Percentiles rank a stretch among this genome's conserved stretches.
phyloP scores from a whole-genome alignment of 2,888 invertebrate species.

The Cinara cedri region DNA sequence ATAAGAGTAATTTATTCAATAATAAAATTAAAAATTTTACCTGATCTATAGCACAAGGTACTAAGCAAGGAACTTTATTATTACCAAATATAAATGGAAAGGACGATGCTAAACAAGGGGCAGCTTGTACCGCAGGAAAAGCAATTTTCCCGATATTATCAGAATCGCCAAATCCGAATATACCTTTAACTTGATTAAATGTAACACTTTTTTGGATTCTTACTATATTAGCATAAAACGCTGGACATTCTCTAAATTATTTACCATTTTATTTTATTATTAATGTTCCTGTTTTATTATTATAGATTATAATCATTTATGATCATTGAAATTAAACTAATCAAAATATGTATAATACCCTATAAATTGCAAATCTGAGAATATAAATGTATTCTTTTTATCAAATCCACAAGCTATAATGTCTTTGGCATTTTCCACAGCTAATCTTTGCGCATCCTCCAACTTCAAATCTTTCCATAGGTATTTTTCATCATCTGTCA shows the following conservation, averaged over 20 bases:
- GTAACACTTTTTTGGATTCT: conserved; percentile 93
- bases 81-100: conserved; percentile 90
- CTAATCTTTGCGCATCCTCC: conserved; percentile 84
- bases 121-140: conserved; percentile 96
- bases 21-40: conserved; percentile 62
- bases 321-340: too few relatives aligned
- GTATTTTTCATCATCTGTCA: conserved; percentile 98
- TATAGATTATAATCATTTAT: too few relatives aligned
- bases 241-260: conserved; percentile 69
- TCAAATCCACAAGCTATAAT: conserved; percentile 98
- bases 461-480: conserved; percentile 94
- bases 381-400: conserved; percentile 93
- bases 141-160: conserved; percentile 96
- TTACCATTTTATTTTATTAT: too few relatives aligned
- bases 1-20: too few relatives aligned
- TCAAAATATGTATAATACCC: conserved; percentile 70
- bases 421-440: conserved; percentile 93
- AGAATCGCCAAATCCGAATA: conserved; percentile 96
- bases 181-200: conserved; percentile 96
- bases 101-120: conserved; percentile 87
- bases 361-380: conserved; percentile 91
- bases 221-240: conserved; percentile 92
- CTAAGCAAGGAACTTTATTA: conserved; percentile 79
- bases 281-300: too few relatives aligned
- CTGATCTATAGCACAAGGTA: conserved; percentile 99